Evolutionary conservation across 2,113 vertebrate genomes (phyloP), one percentile per base, ranked within the genome.

Genomic region (Poicephalus gulielmi): DNA sequence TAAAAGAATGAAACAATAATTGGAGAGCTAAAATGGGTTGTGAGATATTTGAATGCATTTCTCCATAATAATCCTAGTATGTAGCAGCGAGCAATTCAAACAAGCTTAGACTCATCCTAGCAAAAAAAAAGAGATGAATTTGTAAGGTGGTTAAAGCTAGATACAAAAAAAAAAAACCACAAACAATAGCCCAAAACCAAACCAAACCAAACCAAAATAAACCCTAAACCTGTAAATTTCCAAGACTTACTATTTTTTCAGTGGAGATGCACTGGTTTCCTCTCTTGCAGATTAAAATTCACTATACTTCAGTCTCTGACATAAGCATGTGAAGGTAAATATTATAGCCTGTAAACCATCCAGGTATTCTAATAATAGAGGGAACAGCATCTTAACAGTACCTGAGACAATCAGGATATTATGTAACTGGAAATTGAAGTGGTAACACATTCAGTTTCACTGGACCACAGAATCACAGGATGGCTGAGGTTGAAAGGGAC

Each of bases 171-270:
- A 13, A 11, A 25, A 49, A 24, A 49, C 24, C 24, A 49, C 24
- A 49, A 35, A 35, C 7, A 66, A 67, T 10, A 39, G 37, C 46
- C 19, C 46, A 52, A 52, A 52, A 17, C 20, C 25, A 20, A 33
- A 0, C 4, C 24, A 49, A 31, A 19, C 0, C 53, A 69, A 53
- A 23, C 7, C 11, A 13, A 57, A 57, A 17, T 22, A 57, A 9
- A 8, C 8, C 33, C 8, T 5, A 44, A 46, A 28, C 23, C 23
- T 52, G 9, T 46, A 63, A 39, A 27, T 69, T 17, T 47, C 47
- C 28, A 53, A 70, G 23, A 46, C 18, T 39, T 46, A 20, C 11
- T 62, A 33, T 37, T 30, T 27, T 63, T 24, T 23, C 22, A n/a
- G 17, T 53, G 23, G 28, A 63, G 14, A 70, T 41, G 79, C 62